These are phyloP conservation scores for Anas capensis DNA, from an alignment of 2,797 vertebrate species.

Conservation along the genomic window DNA sequence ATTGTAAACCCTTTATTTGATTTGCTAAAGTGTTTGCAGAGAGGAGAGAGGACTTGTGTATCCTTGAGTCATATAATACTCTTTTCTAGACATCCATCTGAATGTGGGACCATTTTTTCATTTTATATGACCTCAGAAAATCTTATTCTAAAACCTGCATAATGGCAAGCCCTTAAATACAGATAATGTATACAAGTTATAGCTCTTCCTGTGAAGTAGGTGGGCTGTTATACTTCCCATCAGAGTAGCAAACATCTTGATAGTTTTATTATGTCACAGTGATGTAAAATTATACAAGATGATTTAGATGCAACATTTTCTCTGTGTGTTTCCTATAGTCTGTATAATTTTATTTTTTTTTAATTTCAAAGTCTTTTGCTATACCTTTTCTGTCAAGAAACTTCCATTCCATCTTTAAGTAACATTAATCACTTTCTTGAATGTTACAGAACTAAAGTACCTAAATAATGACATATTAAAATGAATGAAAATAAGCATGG, in stretches of 20 bases:
- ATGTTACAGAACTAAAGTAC: neutral
- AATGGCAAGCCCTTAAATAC: neutral
- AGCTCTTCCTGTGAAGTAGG: neutral
- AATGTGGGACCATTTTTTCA: neutral
- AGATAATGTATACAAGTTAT: neutral
- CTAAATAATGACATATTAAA: neutral
- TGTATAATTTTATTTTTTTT: neutral
- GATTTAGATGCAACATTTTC: neutral
- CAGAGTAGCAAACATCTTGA: fast-evolving
- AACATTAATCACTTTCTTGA: neutral
- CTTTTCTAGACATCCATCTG: neutral
- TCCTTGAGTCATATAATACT: neutral
- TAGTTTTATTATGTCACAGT: neutral
- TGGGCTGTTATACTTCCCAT: neutral
- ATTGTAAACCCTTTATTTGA: neutral
- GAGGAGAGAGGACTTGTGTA: neutral
- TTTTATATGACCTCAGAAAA: neutral
- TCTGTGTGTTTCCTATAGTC: fast-evolving
- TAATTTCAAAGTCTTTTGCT: neutral
- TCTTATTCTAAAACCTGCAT: neutral
- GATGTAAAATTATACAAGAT: neutral
- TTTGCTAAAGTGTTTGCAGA: neutral
- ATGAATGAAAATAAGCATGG: neutral
- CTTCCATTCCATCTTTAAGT: neutral
- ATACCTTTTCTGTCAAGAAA: neutral